These are phyloP conservation scores for Microcebus jonahi DNA, from an alignment of 2,113 vertebrate species.

Conservation along the genomic window DNA sequence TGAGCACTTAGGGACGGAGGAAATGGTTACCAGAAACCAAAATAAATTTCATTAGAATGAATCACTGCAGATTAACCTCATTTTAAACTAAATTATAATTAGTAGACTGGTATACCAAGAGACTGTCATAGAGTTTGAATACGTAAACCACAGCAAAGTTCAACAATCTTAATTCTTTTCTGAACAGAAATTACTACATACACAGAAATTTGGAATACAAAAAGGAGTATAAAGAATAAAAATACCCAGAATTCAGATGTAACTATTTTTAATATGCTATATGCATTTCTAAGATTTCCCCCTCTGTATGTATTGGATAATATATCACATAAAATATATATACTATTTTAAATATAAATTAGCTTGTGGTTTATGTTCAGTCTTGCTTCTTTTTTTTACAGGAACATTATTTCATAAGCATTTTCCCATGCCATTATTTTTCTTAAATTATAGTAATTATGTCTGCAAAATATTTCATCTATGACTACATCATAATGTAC, in stretches of 20 bases:
- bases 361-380: neutral
- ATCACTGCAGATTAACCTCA: neutral
- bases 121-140: neutral
- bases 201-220: neutral
- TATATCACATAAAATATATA: neutral
- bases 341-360: neutral
- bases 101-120: neutral
- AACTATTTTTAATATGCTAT: neutral
- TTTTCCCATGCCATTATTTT: neutral
- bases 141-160: neutral
- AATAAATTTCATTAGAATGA: constrained; percentile 31
- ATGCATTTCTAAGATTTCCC: neutral
- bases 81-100: neutral
- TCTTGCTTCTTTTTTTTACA: neutral
- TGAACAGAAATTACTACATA: neutral
- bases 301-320: neutral
- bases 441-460: neutral
- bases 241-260: neutral
- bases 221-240: neutral
- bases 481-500: neutral
- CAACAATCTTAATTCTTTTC: neutral
- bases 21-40: neutral
- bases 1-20: neutral
- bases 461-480: constrained; percentile 5
- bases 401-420: neutral